Base-by-base conservation (phyloP, 1,140 invertebrate species). In the Bactericera cockerelli region DNA sequence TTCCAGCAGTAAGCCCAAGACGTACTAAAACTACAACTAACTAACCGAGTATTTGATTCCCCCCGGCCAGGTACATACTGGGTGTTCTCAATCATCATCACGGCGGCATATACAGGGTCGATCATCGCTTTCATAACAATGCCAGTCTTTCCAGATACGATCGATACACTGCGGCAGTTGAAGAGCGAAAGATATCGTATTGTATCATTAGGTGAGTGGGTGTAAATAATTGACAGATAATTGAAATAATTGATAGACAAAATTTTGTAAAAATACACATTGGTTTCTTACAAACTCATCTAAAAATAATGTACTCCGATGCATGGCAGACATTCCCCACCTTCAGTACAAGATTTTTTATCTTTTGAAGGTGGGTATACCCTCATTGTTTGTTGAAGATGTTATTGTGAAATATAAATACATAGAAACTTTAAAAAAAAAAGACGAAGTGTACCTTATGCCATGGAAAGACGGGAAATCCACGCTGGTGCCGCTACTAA, bases 51-150 rank as follows among this genome's bases (percentile, higher is more conserved):
- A n/a, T 38, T 13, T 13, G 13, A n/a, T 13, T n/a, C 36, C 13
- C 13, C 13, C 36, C 13, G 36, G 28, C 13, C 28, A 82, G 81
- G 79, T 38, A 77, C 80, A 64, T 87, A 87, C 66, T 87, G 84
- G 84, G 67, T 84, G 1, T 87, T 87, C 64, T 86, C 83, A 1
- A 86, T 86, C 24, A 86, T 87, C 19, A 81, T 86, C 59, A 86
- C 83, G 0, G 81, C 84, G 26, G 83, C 82, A 64, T 87, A 87
- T 62, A 86, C 84, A 1, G 82, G 84, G 22, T 85, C 81, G 6
- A 86, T 87, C 24, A 86, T 87, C 67, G 83, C 84, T 1, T 87
- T 86, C 68, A 83, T 87, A 14, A 86, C 83, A 2, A 68, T 87
- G 56, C 83, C 84, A 0, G 74, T 79, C 0, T 84, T 78, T 71